A percentile compares a stretch with the other conserved stretches of the same genome.
These are phyloP conservation scores for Hypomecis punctinalis DNA, from an alignment of 2,888 invertebrate genomes.

Conservation along the genomic window DNA sequence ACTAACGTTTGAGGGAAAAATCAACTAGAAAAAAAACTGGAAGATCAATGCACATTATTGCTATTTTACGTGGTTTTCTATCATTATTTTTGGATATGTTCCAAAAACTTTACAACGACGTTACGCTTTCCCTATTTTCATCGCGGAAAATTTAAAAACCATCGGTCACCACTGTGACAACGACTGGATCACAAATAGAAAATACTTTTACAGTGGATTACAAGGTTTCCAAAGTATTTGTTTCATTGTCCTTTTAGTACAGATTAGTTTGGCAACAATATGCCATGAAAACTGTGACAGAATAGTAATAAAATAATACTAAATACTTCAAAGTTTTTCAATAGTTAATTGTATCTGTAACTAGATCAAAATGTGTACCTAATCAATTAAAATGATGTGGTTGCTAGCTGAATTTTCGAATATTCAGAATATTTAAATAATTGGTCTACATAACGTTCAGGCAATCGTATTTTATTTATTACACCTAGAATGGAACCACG, in stretches of 20 bases:
- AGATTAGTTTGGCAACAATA: too few species aligned
- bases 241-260: constrained; percentile 37
- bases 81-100: constrained; percentile 76
- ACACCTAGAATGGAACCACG: constrained; percentile 31
- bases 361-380: too few species aligned
- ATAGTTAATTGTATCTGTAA: too few species aligned
- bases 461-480: constrained; percentile 28
- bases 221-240: constrained; percentile 59
- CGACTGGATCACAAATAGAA: constrained; percentile 79
- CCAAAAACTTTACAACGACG: constrained; percentile 80
- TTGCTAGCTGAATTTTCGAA: background rate
- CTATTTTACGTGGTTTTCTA: constrained; percentile 73
- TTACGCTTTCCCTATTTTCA: constrained; percentile 84
- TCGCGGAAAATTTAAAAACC: constrained; percentile 83
- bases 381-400: too few species aligned
- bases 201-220: constrained; percentile 81
- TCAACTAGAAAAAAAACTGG: background rate
- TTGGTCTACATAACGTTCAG: background rate
- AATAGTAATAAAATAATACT: too few species aligned
- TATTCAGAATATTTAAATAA: constrained; percentile 10
- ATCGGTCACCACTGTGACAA: constrained; percentile 83
- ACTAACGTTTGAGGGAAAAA: background rate
- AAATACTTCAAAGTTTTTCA: background rate
- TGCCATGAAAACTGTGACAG: too few species aligned
- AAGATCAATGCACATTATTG: constrained; percentile 63